Conservation (phyloP, 2,888 invertebrate genomes). For the Lasioglossum zephyrum region DNA sequence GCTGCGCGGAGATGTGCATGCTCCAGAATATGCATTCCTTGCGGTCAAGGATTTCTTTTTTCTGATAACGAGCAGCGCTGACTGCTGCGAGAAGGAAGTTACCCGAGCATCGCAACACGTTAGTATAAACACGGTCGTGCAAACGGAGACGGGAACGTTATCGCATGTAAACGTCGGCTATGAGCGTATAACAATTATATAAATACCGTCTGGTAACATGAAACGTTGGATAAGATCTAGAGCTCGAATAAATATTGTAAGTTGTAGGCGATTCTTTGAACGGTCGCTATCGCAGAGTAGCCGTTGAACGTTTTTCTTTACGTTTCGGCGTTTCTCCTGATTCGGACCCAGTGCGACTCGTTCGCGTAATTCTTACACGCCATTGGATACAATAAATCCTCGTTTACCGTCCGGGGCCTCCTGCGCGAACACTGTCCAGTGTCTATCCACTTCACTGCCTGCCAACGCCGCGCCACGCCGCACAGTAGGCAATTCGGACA, state of each 20-base stretch:
- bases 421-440: too few relatives aligned
- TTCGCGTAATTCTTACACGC: not conserved
- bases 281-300: too few relatives aligned
- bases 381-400: not conserved
- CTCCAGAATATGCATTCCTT: constrained; percentile 2
- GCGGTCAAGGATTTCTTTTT: constrained; percentile 9
- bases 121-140: not conserved
- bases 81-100: not conserved
- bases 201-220: not conserved
- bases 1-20: not conserved
- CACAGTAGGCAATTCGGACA: too few relatives aligned
- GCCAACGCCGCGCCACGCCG: too few relatives aligned
- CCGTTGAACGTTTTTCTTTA: too few relatives aligned
- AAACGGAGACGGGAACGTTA: not conserved
- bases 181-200: not conserved
- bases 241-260: too few relatives aligned
- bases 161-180: not conserved
- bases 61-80: not conserved
- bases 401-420: too few relatives aligned
- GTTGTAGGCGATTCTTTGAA: too few relatives aligned
- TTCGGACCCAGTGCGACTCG: not conserved
- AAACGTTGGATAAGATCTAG: too few relatives aligned
- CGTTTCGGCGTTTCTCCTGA: not conserved
- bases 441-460: too few relatives aligned
- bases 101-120: not conserved